phyloP scores from a whole-genome alignment of 1,140 invertebrate species.

The Sminthurinus signatus region DNA sequence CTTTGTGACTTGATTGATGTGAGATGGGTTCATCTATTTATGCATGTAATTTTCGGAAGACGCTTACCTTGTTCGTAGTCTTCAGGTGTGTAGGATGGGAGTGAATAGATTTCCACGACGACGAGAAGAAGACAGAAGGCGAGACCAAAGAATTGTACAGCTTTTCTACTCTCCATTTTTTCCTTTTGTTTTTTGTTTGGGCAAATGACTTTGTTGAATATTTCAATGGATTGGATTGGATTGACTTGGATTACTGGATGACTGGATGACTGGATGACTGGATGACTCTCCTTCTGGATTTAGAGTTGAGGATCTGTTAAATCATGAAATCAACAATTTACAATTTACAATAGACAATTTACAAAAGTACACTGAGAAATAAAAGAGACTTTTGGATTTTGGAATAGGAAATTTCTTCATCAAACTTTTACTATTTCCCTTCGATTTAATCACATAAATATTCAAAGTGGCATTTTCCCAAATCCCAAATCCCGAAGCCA shows the following conservation, averaged over 20 bases:
- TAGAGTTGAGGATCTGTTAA: too few relatives aligned
- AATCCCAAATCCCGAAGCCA: too few relatives aligned
- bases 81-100: conserved; percentile 29
- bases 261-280: too few relatives aligned
- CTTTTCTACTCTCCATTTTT: conserved; percentile 29
- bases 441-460: conserved; percentile 8
- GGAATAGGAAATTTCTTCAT: neutral
- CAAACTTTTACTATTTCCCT: neutral
- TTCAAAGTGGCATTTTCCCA: too few relatives aligned
- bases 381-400: neutral
- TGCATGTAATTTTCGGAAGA: too few relatives aligned
- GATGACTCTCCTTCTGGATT: too few relatives aligned
- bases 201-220: neutral
- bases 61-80: conserved; percentile 39
- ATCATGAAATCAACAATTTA: too few relatives aligned
- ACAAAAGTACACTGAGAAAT: neutral
- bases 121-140: conserved; percentile 34
- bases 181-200: neutral
- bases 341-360: too few relatives aligned
- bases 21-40: too few relatives aligned
- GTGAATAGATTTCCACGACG: conserved; percentile 32
- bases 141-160: conserved; percentile 20
- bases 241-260: too few relatives aligned
- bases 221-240: too few relatives aligned
- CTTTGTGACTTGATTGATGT: too few relatives aligned